Evolutionary conservation across 2,113 vertebrate genomes (phyloP).

Genomic region (Taurulus bubalis): DNA sequence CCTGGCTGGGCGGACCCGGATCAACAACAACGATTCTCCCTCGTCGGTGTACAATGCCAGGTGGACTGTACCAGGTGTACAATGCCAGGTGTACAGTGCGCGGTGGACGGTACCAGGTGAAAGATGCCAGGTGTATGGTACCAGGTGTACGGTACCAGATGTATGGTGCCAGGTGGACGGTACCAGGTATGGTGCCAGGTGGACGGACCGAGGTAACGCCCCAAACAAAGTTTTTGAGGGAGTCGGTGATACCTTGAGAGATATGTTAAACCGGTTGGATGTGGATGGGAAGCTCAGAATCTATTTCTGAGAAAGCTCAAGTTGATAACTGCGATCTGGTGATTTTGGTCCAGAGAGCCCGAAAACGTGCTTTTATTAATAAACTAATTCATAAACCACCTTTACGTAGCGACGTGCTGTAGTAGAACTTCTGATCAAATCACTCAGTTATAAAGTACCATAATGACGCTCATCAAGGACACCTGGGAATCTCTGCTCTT

Average conservation of each 20-base stretch:
- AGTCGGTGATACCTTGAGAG: not conserved
- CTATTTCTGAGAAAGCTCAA: not conserved
- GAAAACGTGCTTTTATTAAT: not conserved
- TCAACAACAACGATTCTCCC: slow-evolving; percentile 55
- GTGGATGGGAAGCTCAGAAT: not conserved
- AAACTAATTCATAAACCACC: not conserved
- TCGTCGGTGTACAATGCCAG: slow-evolving; percentile 7
- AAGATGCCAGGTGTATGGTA: too few relatives aligned
- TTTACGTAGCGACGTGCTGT: not conserved
- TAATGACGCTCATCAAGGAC: not conserved
- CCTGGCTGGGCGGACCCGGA: slow-evolving; percentile 72
- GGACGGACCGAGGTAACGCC: not conserved
- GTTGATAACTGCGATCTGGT: not conserved
- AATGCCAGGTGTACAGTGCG: too few relatives aligned
- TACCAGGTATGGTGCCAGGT: slow-evolving; percentile 22
- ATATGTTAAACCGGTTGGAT: not conserved
- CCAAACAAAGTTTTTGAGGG: not conserved
- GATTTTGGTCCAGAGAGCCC: not conserved
- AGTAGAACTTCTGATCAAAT: not conserved
- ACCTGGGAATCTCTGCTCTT: not conserved
- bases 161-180: too few relatives aligned
- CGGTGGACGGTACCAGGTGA: too few relatives aligned
- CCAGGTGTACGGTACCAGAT: too few relatives aligned
- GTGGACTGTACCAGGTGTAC: too few relatives aligned
- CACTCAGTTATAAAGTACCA: not conserved